Evolutionary conservation across 2,113 vertebrate genomes (phyloP).

Genomic region (Choloepus hoffmanni): DNA sequence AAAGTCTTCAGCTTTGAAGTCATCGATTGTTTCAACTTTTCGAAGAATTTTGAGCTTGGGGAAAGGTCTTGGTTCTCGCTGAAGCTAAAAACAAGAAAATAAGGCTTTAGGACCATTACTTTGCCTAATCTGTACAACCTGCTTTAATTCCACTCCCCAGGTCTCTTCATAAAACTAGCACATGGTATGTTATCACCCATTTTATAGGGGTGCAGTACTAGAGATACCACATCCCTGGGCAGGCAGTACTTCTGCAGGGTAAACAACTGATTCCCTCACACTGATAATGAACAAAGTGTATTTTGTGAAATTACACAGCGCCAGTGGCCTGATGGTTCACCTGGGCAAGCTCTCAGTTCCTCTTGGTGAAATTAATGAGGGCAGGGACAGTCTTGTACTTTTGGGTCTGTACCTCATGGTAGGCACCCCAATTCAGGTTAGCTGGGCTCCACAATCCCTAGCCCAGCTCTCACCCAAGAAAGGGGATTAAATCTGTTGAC

Average conservation of each 20-base stretch:
- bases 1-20: constrained; percentile 95
- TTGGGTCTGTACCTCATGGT: neutral
- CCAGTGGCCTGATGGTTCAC: neutral
- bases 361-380: neutral
- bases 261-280: neutral
- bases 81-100: constrained; percentile 89
- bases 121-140: neutral
- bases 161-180: neutral
- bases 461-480: neutral
- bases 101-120: neutral
- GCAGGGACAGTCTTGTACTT: neutral
- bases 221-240: neutral
- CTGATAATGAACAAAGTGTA: neutral
- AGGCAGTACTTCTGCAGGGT: accelerated
- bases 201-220: neutral
- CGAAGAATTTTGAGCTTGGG: constrained; percentile 95
- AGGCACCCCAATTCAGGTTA: neutral
- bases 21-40: constrained; percentile 91
- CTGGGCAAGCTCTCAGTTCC: neutral
- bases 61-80: constrained; percentile 94
- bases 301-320: neutral
- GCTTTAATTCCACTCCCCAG: neutral
- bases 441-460: neutral
- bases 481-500: neutral
- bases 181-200: neutral